Evolutionary conservation across 2,797 vertebrate genomes (phyloP), one percentile per base, ranked within the genome.

Genomic region (Peromyscus nudipes): DNA sequence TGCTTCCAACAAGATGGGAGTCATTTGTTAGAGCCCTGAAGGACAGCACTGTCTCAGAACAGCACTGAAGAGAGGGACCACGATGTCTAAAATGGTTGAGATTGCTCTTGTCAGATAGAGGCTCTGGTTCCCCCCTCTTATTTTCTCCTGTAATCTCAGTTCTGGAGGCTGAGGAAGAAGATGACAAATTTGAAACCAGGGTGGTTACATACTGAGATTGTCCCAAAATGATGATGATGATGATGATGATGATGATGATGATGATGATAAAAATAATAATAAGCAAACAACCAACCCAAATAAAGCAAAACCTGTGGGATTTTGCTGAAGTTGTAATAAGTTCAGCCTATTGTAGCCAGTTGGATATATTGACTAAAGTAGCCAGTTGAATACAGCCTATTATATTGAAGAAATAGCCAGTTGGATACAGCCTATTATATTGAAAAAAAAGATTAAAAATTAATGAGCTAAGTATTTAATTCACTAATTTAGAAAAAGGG

Each of bases 381-480:
- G 60, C 40, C 40, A 83, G 52, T 52, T 52, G 52, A 11, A 52
- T 52, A 46, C 46, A 46, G 46, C 46, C 46, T 46, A 46, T 46
- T 46, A 52, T 52, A 52, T 52, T 52, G 49, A 49, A 10, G 8
- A 49, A 49, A 49, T 49, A 49, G 49, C 49, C 49, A 49, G 49
- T 49, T 49, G 49, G 12, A 52, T 84, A 27, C 23, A 89, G 37
- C 55, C 25, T 79, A 90, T 93, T 84, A 88, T 49, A 52, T 52
- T 52, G 52, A 52, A 57, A 43, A 25, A 25, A 91, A 91, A 76
- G 29, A n/a, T 34, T 88, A 57, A 94, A 76, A 91, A 82, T 92
- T 83, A 94, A n/a, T 92, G 29, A 93, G 40, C 57, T 96, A 95
- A 92, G 17, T 67, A n/a, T 94, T 97, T 77, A 95, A 52, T 71